These are phyloP conservation scores for Chironomus riparius DNA, from an alignment of 2,888 invertebrate genomes.

Conservation along the genomic window DNA sequence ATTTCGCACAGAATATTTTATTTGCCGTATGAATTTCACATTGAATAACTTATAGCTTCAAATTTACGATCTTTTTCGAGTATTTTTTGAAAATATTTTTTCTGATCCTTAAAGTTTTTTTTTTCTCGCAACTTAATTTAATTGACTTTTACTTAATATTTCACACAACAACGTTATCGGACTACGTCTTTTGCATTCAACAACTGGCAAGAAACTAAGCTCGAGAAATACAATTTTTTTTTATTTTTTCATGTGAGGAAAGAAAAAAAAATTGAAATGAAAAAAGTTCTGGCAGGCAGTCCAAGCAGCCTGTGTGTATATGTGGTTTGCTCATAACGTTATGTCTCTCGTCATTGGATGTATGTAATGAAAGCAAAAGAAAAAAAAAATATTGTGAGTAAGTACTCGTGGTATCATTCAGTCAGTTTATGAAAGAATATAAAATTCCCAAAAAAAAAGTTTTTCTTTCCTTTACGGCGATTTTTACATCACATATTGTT, in stretches of 20 bases:
- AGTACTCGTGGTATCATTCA: background rate
- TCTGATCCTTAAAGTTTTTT: too few relatives aligned
- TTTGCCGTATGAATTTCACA: too few relatives aligned
- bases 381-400: background rate
- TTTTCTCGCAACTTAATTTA: too few relatives aligned
- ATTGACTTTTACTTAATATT: background rate
- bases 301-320: slow-evolving; percentile 4
- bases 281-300: slow-evolving; percentile 23
- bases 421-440: background rate
- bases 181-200: slow-evolving; percentile 19
- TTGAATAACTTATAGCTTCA: too few relatives aligned
- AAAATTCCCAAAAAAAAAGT: background rate
- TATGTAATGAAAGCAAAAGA: background rate
- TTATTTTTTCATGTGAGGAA: slow-evolving; percentile 23
- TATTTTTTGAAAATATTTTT: background rate
- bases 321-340: slow-evolving; percentile 3
- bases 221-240: slow-evolving; percentile 7
- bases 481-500: background rate
- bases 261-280: slow-evolving; percentile 25
- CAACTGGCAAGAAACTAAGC: slow-evolving; percentile 24
- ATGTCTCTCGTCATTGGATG: background rate
- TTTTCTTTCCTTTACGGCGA: background rate
- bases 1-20: too few relatives aligned
- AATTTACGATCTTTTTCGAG: too few relatives aligned
- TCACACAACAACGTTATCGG: background rate